phyloP scores from a whole-genome alignment of 2,113 vertebrate species.

The Dipodomys stephensi region DNA sequence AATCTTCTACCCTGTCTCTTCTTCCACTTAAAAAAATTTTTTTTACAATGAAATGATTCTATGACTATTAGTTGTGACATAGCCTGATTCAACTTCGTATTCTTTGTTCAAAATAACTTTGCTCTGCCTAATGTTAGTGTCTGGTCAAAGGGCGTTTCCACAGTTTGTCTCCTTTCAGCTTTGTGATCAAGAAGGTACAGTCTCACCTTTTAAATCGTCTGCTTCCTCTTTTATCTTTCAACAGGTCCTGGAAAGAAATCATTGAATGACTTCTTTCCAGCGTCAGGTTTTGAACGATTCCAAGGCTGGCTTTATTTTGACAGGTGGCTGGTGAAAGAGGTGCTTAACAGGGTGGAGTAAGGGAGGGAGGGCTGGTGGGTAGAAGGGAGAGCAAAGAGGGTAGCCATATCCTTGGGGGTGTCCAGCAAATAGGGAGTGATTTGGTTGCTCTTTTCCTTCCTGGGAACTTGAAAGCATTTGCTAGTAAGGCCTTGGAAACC shows the following conservation, averaged over 20 bases:
- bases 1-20: constrained; percentile 29
- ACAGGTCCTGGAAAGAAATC: constrained; percentile 72
- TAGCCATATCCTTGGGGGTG: neutral
- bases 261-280: constrained; percentile 61
- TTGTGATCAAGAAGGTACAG: constrained; percentile 63
- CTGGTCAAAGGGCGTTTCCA: constrained; percentile 76
- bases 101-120: constrained; percentile 72
- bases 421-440: neutral
- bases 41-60: constrained; percentile 72
- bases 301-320: constrained; percentile 74
- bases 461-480: constrained; percentile 28
- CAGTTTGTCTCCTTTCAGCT: constrained; percentile 69
- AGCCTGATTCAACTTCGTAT: constrained; percentile 62
- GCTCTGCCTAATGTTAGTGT: constrained; percentile 57
- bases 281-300: constrained; percentile 72
- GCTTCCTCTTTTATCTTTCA: constrained; percentile 81
- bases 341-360: constrained; percentile 34
- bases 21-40: neutral
- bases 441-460: neutral
- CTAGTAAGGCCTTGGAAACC: neutral
- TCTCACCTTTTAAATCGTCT: constrained; percentile 65
- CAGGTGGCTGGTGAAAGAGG: constrained; percentile 77
- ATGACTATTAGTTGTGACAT: constrained; percentile 79
- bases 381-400: neutral
- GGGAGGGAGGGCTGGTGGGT: neutral